These are phyloP conservation scores for Protomyctophum bolini DNA, from an alignment of 2,113 vertebrate genomes.

Conservation along the genomic window DNA sequence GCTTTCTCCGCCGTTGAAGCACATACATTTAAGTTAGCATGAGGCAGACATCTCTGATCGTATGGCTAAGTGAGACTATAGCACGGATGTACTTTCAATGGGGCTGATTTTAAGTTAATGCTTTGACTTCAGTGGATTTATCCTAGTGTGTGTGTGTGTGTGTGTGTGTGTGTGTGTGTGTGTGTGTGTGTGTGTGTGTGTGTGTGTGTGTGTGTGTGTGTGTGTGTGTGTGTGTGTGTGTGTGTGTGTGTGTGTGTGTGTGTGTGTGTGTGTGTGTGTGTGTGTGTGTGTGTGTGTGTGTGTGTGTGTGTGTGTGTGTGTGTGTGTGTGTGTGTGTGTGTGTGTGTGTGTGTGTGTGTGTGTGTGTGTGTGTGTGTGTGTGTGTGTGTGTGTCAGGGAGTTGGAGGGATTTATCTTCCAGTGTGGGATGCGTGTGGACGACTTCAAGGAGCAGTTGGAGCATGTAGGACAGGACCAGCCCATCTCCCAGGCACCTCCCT, in stretches of 20 bases:
- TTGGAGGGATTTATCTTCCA: conserved; percentile 86
- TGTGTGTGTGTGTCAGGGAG: conserved; percentile 69
- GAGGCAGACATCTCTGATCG: no score
- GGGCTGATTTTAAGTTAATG: no score
- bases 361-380: background rate
- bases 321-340: background rate
- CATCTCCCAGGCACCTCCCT: background rate
- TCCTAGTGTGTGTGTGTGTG: conserved; percentile 10
- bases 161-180: conserved; percentile 27
- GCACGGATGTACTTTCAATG: no score
- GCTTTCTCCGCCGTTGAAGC: no score
- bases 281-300: background rate
- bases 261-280: conserved; percentile 25
- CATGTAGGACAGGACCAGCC: conserved; percentile 21
- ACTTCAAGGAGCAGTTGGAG: conserved; percentile 82
- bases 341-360: background rate
- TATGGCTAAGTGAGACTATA: no score
- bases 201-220: conserved; percentile 27
- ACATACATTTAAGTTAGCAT: no score
- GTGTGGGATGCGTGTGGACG: conserved; percentile 82
- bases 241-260: conserved; percentile 27
- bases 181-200: conserved; percentile 32
- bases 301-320: background rate
- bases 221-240: conserved; percentile 32
- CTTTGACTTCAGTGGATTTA: no score